Percentiles rank a stretch among this genome's conserved stretches.
These are phyloP conservation scores for Mactromeris polynyma DNA, from an alignment of 2,888 invertebrate genomes.

Conservation along the genomic window DNA sequence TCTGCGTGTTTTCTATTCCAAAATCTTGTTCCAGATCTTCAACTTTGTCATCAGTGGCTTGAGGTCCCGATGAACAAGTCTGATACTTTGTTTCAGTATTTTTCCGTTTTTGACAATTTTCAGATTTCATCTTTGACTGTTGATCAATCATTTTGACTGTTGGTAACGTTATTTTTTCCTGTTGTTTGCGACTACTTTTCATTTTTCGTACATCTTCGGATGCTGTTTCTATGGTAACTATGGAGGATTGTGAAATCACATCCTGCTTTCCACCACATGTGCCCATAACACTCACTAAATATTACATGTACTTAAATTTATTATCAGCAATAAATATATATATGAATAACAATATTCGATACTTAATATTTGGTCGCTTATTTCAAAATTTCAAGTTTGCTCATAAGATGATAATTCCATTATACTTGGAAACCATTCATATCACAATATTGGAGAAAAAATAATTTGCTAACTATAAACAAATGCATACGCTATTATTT, in stretches of 20 bases:
- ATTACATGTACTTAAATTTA: too few species aligned
- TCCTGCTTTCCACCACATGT: conserved; percentile 58
- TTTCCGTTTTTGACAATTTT: not conserved
- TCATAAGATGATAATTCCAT: too few species aligned
- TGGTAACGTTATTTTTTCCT: not conserved
- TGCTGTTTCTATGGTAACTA: conserved; percentile 39
- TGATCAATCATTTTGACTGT: not conserved
- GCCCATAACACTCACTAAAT: conserved; percentile 39
- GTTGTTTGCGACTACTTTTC: not conserved
- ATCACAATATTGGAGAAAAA: too few species aligned
- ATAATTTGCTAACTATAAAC: too few species aligned
- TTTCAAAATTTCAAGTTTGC: too few species aligned
- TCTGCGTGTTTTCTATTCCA: not conserved
- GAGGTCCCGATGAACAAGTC: not conserved
- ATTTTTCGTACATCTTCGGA: conserved; percentile 19
- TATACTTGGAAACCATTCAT: too few species aligned
- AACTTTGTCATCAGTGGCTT: not conserved
- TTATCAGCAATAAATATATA: too few species aligned
- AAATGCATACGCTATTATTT: too few species aligned
- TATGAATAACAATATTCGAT: too few species aligned
- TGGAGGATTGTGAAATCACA: conserved; percentile 51
- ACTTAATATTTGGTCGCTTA: too few species aligned
- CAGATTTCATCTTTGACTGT: not conserved
- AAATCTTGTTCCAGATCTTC: not conserved
- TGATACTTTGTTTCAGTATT: not conserved